phyloP scores from a whole-genome alignment of 1,140 invertebrate species.

The Philopotamus ludificatus region DNA sequence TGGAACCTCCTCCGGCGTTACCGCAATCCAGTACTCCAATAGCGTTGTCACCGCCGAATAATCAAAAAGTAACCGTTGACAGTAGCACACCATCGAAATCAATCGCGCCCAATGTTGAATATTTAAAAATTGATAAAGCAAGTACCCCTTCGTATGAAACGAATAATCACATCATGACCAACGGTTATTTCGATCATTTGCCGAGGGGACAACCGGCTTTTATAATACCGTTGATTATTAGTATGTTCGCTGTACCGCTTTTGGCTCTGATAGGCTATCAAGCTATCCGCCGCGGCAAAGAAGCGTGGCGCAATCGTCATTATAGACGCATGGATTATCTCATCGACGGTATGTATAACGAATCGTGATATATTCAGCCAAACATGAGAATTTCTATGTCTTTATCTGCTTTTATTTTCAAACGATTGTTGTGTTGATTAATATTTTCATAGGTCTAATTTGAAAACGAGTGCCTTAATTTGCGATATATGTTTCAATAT shows the following conservation, averaged over 20 bases:
- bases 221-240: conserved; percentile 65
- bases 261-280: conserved; percentile 61
- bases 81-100: too few species aligned
- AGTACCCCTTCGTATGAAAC: neutral
- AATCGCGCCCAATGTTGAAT: neutral
- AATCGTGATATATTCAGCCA: too few species aligned
- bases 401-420: too few species aligned
- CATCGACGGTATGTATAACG: conserved; percentile 79
- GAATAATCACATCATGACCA: conserved; percentile 3
- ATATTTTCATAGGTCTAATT: too few species aligned
- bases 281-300: conserved; percentile 63
- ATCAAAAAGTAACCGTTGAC: neutral
- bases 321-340: conserved; percentile 78
- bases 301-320: conserved; percentile 75
- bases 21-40: neutral
- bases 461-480: too few species aligned
- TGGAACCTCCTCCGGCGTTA: conserved; percentile 39
- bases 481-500: too few species aligned
- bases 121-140: neutral
- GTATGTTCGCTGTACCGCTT: conserved; percentile 64
- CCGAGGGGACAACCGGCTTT: conserved; percentile 56
- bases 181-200: conserved; percentile 38
- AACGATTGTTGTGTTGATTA: too few species aligned
- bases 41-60: neutral
- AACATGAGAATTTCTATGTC: too few species aligned